Conservation (phyloP, 2,888 invertebrate genomes). For the Spilosoma lubricipeda region DNA sequence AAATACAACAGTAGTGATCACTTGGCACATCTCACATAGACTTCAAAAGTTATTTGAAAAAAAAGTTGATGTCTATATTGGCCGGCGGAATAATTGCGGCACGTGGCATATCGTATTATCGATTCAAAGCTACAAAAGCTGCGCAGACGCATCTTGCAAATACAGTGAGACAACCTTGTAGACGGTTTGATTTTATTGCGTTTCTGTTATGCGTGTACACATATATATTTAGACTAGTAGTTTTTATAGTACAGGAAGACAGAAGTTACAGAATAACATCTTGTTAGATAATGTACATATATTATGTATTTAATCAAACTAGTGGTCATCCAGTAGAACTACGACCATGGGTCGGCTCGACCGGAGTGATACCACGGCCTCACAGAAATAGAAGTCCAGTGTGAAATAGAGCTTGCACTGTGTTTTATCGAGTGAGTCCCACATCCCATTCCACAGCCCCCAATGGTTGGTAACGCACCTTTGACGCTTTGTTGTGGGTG, state of each 20-base stretch:
- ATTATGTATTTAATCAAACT: too few relatives aligned
- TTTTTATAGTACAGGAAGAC: conserved; percentile 2
- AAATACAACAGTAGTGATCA: too few relatives aligned
- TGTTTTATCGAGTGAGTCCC: too few relatives aligned
- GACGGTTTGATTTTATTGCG: conserved; percentile 12
- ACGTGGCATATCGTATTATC: conserved; percentile 3
- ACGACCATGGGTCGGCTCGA: too few relatives aligned
- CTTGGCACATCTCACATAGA: neutral
- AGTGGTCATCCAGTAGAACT: too few relatives aligned
- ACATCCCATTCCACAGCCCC: too few relatives aligned
- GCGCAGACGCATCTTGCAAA: conserved; percentile 4
- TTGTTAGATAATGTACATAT: too few relatives aligned
- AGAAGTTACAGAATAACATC: neutral
- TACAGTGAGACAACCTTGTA: conserved; percentile 31
- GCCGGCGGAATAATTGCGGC: neutral
- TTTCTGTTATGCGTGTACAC: neutral
- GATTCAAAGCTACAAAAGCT: conserved; percentile 5
- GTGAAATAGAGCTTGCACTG: too few relatives aligned
- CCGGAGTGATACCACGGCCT: too few relatives aligned
- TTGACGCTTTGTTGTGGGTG: too few relatives aligned
- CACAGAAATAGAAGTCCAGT: too few relatives aligned
- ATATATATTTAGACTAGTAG: neutral
- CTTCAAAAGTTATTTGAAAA: neutral
- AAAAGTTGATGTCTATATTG: neutral
- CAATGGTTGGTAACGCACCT: too few relatives aligned